Percentiles rank a stretch among this genome's conserved stretches.
These are phyloP conservation scores for Atrichornis clamosus DNA, from an alignment of 2,113 vertebrate species.

Conservation along the genomic window DNA sequence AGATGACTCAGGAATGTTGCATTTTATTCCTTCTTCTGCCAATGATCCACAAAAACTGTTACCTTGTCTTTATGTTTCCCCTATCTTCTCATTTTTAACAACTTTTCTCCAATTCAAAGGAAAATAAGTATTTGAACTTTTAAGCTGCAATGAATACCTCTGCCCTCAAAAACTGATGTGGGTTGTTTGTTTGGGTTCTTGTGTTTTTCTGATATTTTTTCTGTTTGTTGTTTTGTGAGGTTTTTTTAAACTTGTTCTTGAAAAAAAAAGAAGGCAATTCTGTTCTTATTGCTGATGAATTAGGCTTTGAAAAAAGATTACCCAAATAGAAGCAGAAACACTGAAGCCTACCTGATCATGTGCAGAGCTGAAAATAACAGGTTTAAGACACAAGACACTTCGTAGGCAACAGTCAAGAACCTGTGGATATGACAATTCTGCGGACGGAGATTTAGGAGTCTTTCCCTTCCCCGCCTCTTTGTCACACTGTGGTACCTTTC, in stretches of 20 bases:
- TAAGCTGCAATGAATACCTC: background rate
- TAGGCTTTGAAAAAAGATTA: background rate
- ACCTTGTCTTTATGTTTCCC: background rate
- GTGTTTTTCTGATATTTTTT: background rate
- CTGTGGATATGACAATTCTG: background rate
- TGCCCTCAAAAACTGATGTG: background rate
- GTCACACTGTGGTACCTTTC: accelerated
- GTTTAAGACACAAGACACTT: background rate
- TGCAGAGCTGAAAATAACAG: background rate
- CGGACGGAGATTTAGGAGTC: background rate
- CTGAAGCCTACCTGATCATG: background rate
- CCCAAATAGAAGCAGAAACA: background rate
- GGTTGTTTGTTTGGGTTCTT: background rate
- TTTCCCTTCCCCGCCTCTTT: background rate
- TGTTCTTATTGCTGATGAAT: background rate
- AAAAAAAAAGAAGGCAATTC: background rate
- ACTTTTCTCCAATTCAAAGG: background rate
- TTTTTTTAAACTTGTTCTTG: background rate
- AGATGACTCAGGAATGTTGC: background rate
- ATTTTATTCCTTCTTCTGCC: background rate
- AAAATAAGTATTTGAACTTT: background rate
- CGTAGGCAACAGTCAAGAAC: background rate
- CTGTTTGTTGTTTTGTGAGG: background rate
- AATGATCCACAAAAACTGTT: background rate
- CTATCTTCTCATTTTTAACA: background rate